Conservation (phyloP, 2,113 vertebrate genomes). For the Cryptotis parvus region DNA sequence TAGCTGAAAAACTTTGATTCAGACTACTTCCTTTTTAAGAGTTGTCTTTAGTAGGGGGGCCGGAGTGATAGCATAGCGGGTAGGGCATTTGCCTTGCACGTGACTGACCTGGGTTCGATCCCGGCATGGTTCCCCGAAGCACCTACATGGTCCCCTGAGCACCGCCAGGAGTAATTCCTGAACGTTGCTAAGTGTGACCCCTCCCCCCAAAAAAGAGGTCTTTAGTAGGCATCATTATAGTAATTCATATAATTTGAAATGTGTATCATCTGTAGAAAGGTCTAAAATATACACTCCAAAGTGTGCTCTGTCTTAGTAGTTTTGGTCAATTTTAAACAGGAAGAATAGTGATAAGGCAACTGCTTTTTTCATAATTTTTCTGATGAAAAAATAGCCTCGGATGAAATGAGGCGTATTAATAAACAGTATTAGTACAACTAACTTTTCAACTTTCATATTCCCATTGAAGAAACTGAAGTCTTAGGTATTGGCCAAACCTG, state of each 20-base stretch:
- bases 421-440: slow-evolving; percentile 44
- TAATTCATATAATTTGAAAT: slow-evolving; percentile 47
- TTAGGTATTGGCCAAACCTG: slow-evolving; percentile 55
- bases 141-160: too few relatives aligned
- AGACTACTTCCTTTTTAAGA: slow-evolving; percentile 28
- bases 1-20: slow-evolving; percentile 12
- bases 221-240: slow-evolving; percentile 37
- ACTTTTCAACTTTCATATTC: slow-evolving; percentile 53
- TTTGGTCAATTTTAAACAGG: slow-evolving; percentile 52
- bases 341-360: neutral
- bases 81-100: too few relatives aligned
- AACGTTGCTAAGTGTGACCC: too few relatives aligned
- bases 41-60: too few relatives aligned
- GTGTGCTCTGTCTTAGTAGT: neutral
- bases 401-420: slow-evolving; percentile 53
- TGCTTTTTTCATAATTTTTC: slow-evolving; percentile 40
- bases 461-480: slow-evolving; percentile 56
- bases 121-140: too few relatives aligned
- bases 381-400: slow-evolving; percentile 8
- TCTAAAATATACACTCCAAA: neutral
- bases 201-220: too few relatives aligned
- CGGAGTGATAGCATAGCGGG: too few relatives aligned
- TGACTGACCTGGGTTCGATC: too few relatives aligned
- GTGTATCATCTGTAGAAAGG: slow-evolving; percentile 1
- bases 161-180: too few relatives aligned